phyloP scores from a whole-genome alignment of 1,140 invertebrate genomes.

The Drosophila pruinosa region DNA sequence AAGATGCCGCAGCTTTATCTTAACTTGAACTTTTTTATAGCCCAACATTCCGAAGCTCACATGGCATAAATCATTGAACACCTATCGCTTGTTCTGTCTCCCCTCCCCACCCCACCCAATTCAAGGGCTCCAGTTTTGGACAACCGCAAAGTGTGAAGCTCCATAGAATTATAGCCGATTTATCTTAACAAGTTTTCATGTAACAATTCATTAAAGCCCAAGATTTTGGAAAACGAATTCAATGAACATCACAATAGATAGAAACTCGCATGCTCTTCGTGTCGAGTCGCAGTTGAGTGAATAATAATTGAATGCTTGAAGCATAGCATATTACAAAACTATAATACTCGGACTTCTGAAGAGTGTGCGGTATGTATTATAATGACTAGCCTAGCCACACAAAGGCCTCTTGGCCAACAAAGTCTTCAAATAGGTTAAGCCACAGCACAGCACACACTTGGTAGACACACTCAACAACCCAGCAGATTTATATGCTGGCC shows the following conservation, averaged over 20 bases:
- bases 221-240: neutral
- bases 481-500: constrained; percentile 58
- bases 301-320: neutral
- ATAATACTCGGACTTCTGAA: neutral
- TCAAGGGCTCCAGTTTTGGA: neutral
- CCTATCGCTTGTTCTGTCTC: constrained; percentile 9
- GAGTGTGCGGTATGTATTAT: neutral
- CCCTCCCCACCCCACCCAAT: too few relatives aligned
- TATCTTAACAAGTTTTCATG: constrained; percentile 11
- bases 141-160: constrained; percentile 25
- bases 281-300: too few relatives aligned
- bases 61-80: constrained; percentile 33
- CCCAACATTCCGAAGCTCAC: neutral
- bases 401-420: constrained; percentile 49
- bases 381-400: constrained; percentile 16
- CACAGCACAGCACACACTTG: constrained; percentile 13
- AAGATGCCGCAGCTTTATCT: constrained; percentile 22
- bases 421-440: constrained; percentile 63
- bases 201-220: constrained; percentile 33
- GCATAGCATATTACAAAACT: neutral
- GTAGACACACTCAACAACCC: constrained; percentile 3
- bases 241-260: neutral
- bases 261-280: neutral
- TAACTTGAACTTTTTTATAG: constrained; percentile 3
- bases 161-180: constrained; percentile 18